Percentiles rank a stretch among this genome's conserved stretches.
Conservation (phyloP, 2,797 vertebrate species). For the Miichthys miiuy region DNA sequence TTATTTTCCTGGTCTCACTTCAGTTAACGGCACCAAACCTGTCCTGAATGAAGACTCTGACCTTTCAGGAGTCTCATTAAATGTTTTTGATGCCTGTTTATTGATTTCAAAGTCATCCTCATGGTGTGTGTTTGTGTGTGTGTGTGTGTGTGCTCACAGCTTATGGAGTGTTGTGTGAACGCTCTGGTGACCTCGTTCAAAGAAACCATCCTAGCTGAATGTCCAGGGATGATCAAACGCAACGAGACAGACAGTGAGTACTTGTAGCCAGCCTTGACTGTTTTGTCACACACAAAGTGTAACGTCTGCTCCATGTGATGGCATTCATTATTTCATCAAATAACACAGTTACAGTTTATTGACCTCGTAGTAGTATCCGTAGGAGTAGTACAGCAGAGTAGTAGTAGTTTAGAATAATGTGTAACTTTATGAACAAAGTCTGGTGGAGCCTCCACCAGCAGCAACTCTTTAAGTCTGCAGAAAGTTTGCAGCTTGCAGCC, state of each 20-base stretch:
- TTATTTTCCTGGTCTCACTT: too few species aligned
- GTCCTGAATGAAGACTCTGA: too few species aligned
- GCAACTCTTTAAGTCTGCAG: not conserved
- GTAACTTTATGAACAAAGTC: too few species aligned
- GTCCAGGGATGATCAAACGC: conserved; percentile 98
- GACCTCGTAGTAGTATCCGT: not conserved
- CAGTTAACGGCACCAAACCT: too few species aligned
- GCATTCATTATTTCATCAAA: not conserved
- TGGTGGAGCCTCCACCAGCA: too few species aligned
- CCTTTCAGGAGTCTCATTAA: not conserved
- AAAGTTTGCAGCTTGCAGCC: not conserved
- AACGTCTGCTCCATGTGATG: not conserved
- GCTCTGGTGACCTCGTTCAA: conserved; percentile 98
- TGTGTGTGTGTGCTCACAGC: conserved; percentile 79
- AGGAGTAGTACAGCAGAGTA: not conserved
- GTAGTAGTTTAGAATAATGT: too few species aligned
- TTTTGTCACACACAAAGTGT: not conserved
- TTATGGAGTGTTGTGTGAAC: conserved; percentile 99
- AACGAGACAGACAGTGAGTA: conserved; percentile 99
- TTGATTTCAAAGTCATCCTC: not conserved
- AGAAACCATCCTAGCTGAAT: conserved; percentile 97
- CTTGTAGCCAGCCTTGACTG: too few species aligned
- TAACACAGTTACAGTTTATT: not conserved
- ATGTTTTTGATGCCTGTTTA: not conserved
- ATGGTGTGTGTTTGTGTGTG: not conserved